Evolutionary conservation across 1,140 invertebrate genomes (phyloP), one percentile per base, ranked within the genome.

Genomic region (Lamellibrachia luymesi): DNA sequence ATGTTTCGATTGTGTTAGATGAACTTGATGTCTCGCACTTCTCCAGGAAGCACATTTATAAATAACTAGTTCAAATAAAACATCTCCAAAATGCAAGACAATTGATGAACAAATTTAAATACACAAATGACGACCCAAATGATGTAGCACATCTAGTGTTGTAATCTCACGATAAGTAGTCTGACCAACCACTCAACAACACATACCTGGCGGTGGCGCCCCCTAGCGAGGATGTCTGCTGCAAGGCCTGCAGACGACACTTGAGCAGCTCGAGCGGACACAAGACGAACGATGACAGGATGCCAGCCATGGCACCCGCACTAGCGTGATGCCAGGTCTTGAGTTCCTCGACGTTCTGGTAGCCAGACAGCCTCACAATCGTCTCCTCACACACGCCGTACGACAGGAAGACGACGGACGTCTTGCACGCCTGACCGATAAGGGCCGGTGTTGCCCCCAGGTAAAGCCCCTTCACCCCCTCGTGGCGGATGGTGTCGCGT

Each of bases 231-330:
- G 49, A 0, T 4, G 49, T 91, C 91, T 90, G 49, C 17, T 90
- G 38, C 92, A 93, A 38, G 10, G 92, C 92, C 51, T 93, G 92
- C 92, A 93, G 27, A 2, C 92, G 52, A 93, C 92, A 93, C 51
- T 93, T 93, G 51, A 93, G 27, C 27, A 93, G 89, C 49, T 93
- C 92, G 38, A 93, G 56, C 27, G 92, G 92, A 90, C 92, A 93
- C n/a, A 93, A 38, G 10, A 93, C 52, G 49, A 93, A 93, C 2
- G 92, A 93, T 2, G 92, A 52, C 13, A 90, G 27, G 2, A 93
- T 51, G 10, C 92, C 92, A 10, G 92, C 89, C 92, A 93, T 93
- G 92, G 92, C 92, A 8, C 92, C 92, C 2, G 92, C 92, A 50
- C 49, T 56, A 10, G 92, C 92, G 56, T 89, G 89, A 17, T 93